Evolutionary conservation across 2,888 invertebrate species (phyloP), one percentile per base, ranked within the genome.

Genomic region (Megalurothrips usitatus): DNA sequence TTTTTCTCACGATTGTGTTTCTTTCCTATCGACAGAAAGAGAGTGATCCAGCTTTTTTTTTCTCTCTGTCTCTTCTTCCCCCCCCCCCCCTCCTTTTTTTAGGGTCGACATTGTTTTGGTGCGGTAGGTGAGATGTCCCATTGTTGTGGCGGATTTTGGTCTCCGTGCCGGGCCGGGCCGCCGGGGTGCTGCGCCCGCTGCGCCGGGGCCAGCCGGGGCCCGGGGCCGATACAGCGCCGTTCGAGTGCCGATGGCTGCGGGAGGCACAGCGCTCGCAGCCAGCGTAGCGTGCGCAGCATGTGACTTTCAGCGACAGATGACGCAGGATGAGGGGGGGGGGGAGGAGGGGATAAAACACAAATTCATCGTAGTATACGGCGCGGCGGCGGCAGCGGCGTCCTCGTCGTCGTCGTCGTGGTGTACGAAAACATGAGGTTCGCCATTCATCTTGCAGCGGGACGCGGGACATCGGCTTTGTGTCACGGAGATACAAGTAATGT

Each of bases 1-100:
- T 75, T 75, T 75, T 75, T 75, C 68, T 75, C 68, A 75, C 68
- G 68, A 75, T 75, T 75, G 68, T 75, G 68, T 75, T 75, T 26
- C 68, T 75, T 58, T 58, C 58, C 58, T 58, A 58, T 58, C 58
- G 58, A 58, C 19, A 58, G 19, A 14, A n/a, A 10, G n/a, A 58
- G 6, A 58, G 58, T 19, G 58, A 58, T 17, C 17, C 19, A 58
- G 58, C 17, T 43, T 6, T 43, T 43, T 43, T 6, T 43, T 43
- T 43, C 34, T 43, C 6, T n/a, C n/a, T n/a, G n/a, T n/a, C n/a
- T n/a, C n/a, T n/a, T n/a, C n/a, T n/a, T n/a, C n/a, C n/a, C n/a
- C n/a, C n/a, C n/a, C n/a, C n/a, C n/a, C n/a, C n/a, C n/a, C n/a
- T n/a, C 52, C 52, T 43, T 43, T 43, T 58, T 58, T 75, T 75